Percentiles rank a stretch among this genome's conserved stretches.
Conservation (phyloP, 2,113 vertebrate species). For the Cricetomys ansorgei region DNA sequence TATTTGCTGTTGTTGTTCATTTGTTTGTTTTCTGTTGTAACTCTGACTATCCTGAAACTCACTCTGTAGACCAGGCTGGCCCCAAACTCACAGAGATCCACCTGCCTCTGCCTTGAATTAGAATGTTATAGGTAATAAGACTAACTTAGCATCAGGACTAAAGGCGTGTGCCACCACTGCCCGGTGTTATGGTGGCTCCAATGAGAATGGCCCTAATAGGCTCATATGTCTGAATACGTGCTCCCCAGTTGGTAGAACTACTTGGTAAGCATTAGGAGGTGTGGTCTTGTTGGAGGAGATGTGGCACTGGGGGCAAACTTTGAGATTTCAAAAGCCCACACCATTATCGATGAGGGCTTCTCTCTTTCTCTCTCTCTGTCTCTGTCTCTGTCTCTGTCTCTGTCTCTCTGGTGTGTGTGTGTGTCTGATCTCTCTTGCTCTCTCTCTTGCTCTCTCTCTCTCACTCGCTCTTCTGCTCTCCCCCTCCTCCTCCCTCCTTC, state of each 20-base stretch:
- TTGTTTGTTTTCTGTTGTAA: no score
- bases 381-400: not conserved
- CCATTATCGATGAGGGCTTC: not conserved
- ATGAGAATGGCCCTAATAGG: not conserved
- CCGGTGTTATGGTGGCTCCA: not conserved
- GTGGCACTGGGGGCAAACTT: not conserved
- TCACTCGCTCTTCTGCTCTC: no score
- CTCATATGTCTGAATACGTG: not conserved
- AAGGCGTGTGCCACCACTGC: no score
- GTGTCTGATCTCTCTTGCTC: no score
- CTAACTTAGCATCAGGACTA: no score
- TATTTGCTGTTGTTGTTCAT: no score
- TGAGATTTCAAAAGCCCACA: not conserved
- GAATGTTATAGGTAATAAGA: no score
- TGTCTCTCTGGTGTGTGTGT: no score
- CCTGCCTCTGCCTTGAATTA: no score
- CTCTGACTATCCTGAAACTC: no score
- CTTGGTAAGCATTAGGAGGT: not conserved
- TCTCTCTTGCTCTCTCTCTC: not conserved
- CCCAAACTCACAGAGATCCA: no score
- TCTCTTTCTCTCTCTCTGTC: not conserved
- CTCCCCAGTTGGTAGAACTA: not conserved
- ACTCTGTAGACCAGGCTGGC: no score
- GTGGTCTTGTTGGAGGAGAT: not conserved
- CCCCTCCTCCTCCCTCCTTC: not conserved